Conservation (phyloP, 2,797 vertebrate genomes). For the Thaleichthys pacificus region DNA sequence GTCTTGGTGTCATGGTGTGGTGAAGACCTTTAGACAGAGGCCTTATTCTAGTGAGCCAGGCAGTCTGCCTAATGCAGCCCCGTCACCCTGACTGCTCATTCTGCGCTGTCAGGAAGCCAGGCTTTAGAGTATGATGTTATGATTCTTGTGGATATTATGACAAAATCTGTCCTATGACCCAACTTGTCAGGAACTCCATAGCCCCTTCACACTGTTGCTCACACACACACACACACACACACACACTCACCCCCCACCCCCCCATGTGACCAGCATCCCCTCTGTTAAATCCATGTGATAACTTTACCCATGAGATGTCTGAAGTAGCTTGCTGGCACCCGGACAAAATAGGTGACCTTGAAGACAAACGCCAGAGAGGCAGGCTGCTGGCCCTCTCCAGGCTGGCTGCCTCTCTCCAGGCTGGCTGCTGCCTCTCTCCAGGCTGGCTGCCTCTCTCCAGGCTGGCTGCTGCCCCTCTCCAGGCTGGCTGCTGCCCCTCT, state of each 20-base stretch:
- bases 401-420: no score
- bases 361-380: background rate
- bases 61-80: no score
- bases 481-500: no score
- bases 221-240: background rate
- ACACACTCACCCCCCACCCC: background rate
- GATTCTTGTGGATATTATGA: no score
- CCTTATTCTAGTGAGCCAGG: no score
- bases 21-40: no score
- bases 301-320: conserved; percentile 2
- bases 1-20: no score
- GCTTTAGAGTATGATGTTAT: background rate
- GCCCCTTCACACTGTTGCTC: background rate
- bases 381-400: background rate
- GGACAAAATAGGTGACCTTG: conserved; percentile 15
- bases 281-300: conserved; percentile 5
- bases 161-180: no score
- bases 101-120: background rate
- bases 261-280: conserved; percentile 1
- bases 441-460: background rate
- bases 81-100: background rate
- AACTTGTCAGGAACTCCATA: background rate
- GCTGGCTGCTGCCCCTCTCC: no score
- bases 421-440: no score
- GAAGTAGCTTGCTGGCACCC: conserved; percentile 6